Base-by-base conservation (phyloP, 53 echinoderm and acorn worm genomes). In the Echinometra lucunter region DNA sequence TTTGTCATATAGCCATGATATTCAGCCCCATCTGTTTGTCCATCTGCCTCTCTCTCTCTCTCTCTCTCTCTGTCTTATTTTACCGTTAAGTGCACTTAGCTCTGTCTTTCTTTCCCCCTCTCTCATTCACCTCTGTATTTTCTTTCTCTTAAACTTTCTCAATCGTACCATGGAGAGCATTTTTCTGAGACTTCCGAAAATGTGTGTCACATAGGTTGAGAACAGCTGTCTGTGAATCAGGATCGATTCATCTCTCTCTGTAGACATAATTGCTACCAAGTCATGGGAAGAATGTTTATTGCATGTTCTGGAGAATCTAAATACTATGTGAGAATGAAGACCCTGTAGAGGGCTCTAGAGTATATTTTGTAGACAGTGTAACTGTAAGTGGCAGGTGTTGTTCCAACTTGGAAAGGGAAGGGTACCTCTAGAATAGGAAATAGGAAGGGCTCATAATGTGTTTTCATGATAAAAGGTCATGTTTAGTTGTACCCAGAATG, bases 241-340 rank as follows among this genome's bases (percentile, higher is more conserved):
- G 27, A 47, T 85, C 47, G 49, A 85, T 85, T 49, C 85, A 85
- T 85, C 85, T 85, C 49, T 28, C 81, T 21, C 2, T 44, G 42
- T 16, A 81, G 81, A 81, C 81, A 81, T 44, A 81, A 81, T 42
- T 81, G 81, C 81, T 25, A 81, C 81, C 81, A 44, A 81, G 44
- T 25, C 44, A 81, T 81, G 40, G 23, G 42, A 81, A 44, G 81
- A 81, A 81, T 81, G 81, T 81, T 81, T 10, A 81, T 16, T 3
- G 21, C 19, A 40, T 81, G 81, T 81, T 81, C 81, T 42, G 25
- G 19, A 81, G 38, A 44, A 74, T 74, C 32, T 13, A 74, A 32
- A 74, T 74, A 37, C 74, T 74, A 16, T 35, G 53, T 53, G 34
- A 13, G 10, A 74, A 74, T 74, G 6, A 74, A 74, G 74, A 74